These are phyloP conservation scores for Dasysyrphus albostriatus DNA, from an alignment of 2,888 invertebrate species.

Conservation along the genomic window DNA sequence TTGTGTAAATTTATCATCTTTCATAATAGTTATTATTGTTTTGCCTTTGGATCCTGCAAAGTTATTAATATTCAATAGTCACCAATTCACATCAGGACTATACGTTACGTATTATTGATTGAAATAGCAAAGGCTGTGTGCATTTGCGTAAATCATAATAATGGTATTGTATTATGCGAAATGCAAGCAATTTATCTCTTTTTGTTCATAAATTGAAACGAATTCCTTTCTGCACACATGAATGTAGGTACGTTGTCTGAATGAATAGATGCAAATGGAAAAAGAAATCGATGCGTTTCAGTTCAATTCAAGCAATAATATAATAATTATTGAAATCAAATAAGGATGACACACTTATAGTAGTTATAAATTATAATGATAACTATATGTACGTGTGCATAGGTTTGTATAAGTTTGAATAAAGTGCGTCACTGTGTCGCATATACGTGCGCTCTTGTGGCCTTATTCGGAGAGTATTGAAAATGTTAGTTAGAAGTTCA, in stretches of 20 bases:
- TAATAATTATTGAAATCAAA: constrained; percentile 34
- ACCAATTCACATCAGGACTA: constrained; percentile 9
- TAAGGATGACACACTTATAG: constrained; percentile 20
- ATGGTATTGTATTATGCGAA: constrained; percentile 30
- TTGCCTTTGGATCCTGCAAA: neutral
- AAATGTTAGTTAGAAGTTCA: no score
- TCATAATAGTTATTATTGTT: neutral
- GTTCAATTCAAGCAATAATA: constrained; percentile 1
- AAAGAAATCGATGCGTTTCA: constrained; percentile 7
- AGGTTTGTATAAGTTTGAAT: neutral
- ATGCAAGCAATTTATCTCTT: constrained; percentile 42
- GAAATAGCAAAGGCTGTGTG: constrained; percentile 35
- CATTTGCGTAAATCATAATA: constrained; percentile 45
- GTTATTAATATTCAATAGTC: constrained; percentile 31
- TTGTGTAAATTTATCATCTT: neutral
- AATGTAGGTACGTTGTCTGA: neutral
- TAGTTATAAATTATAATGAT: neutral
- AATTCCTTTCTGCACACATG: neutral
- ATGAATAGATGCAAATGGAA: constrained; percentile 11
- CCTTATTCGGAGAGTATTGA: no score
- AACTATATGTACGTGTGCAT: no score
- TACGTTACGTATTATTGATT: constrained; percentile 31
- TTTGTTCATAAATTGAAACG: constrained; percentile 32
- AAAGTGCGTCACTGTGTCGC: neutral
- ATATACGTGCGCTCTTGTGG: neutral